Base-by-base conservation (phyloP, 2,113 vertebrate species). In the Scatophagus argus region DNA sequence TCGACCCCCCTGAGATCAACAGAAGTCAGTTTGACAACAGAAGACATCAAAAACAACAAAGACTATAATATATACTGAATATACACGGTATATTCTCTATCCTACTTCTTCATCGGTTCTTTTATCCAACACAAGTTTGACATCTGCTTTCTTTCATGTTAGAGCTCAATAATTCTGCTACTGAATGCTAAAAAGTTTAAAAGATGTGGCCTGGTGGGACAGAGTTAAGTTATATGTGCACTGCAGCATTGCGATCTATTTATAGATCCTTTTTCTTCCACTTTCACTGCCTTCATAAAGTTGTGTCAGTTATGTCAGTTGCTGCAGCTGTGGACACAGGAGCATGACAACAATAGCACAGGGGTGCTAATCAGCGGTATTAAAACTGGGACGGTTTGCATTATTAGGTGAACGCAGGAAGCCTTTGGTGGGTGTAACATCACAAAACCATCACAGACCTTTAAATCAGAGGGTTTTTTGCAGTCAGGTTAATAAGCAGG, bases 221-320 rank as follows among this genome's bases (percentile, higher is more conserved):
- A 83, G 47, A 6, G 14, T 56, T 9, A 38, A 65, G 49, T 63
- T 73, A 43, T 46, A 55, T 46, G 55, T 74, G 36, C 51, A 49
- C 32, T 79, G 63, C 72, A 63, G 77, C 65, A 81, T 62, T 79
- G 79, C 82, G 67, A 61, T 76, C 86, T 87, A 88, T 84, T 77
- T 81, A 58, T 83, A 87, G 81, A 49, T 49, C 17, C 1, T 16
- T 71, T 87, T 81, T 80, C n/a, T 58, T 79, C 82, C 79, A 83
- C 76, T 73, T 83, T 77, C 56, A 68, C 32, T 88, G 68, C 80
- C 63, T 86, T 88, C 73, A 81, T 87, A 64, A 87, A 74, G 82
- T 49, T 76, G 65, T 60, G 77, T 82, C 76, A 52, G 56, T 82
- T 86, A 61, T 56, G 76, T 82, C 51, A 79, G 55, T 72, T 52